Base-by-base conservation (phyloP, 2,888 invertebrate genomes). In the Ophioninae sp. region DNA sequence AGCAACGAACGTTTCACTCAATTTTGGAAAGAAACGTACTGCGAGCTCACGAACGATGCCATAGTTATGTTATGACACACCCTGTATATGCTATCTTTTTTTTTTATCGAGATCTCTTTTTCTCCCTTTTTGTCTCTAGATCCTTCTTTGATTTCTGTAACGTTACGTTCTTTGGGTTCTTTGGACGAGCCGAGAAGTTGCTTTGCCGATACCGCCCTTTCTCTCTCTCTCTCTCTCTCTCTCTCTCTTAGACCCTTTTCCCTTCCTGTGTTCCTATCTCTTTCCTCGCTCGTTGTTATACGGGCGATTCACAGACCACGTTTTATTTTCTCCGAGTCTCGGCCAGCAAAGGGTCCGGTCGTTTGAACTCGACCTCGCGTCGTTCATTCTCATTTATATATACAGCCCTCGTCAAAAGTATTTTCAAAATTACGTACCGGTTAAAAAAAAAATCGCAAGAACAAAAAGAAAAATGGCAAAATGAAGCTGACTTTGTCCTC, bases 321-420 rank as follows among this genome's bases (percentile, higher is more conserved):
- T 37, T 69, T 63, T 37, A 30, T 78, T 69, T 63, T 78, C 69
- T 51, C 8, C 44, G 56, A 39, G n/a, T 81, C 13, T 65, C 41
- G 65, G 20, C 10, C 30, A 59, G 64, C 73, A 58, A 39, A 51
- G 20, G 51, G 44, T 71, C 59, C 61, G 69, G 51, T 68, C 78
- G 68, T 64, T 41, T 68, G 37, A 69, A 82, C 58, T 69, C 78
- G 82, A 82, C 78, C 82, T 82, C 82, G 78, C 41, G 63, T 73
- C 67, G 67, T 51, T 67, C 73, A 51, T 23, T 61, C 17, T 22
- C 61, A 39, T 8, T 44, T 56, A 17, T 6, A 17, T 5, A 51
- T 10, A 5, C 17, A 51, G 6, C 30, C 30, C 3, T 30, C 30
- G 30, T 30, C 30, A 30, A 30, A 30, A 30, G 30, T 30, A 30